Evolutionary conservation across 2,113 vertebrate genomes (phyloP).

Genomic region (Brachirus orientalis): DNA sequence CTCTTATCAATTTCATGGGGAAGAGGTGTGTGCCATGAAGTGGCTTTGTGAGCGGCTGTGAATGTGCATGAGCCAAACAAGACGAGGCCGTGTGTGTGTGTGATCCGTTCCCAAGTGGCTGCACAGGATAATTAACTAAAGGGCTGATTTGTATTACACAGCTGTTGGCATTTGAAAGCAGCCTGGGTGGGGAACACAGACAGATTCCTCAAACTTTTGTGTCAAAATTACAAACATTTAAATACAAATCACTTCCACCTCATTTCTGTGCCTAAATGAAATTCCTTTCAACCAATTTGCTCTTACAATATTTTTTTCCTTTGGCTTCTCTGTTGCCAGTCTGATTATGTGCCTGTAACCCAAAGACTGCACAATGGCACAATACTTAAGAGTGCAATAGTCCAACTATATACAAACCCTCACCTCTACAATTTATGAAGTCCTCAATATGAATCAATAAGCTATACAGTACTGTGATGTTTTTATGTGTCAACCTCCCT

Average conservation of each 20-base stretch:
- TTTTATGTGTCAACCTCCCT: no score
- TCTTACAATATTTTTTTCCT: background rate
- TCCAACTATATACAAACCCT: background rate
- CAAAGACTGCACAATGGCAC: constrained; percentile 3
- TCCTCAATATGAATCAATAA: no score
- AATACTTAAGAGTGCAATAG: no score
- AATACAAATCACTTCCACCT: constrained; percentile 1
- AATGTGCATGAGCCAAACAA: constrained; percentile 63
- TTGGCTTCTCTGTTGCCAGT: background rate
- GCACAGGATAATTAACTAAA: constrained; percentile 48
- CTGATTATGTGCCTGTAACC: background rate
- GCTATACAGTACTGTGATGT: no score
- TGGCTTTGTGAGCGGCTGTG: constrained; percentile 44
- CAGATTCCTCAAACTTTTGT: no score
- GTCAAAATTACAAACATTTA: background rate
- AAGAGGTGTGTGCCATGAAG: constrained; percentile 25
- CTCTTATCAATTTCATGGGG: constrained; percentile 35
- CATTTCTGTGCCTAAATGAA: background rate
- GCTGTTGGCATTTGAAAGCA: constrained; percentile 26
- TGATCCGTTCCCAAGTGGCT: constrained; percentile 31
- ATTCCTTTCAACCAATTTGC: background rate
- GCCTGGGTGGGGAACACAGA: background rate
- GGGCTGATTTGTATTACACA: constrained; percentile 48
- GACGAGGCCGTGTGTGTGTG: constrained; percentile 22
- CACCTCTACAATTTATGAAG: no score